Base-by-base conservation (phyloP, 2,888 invertebrate species). In the Uropetala carovei region DNA sequence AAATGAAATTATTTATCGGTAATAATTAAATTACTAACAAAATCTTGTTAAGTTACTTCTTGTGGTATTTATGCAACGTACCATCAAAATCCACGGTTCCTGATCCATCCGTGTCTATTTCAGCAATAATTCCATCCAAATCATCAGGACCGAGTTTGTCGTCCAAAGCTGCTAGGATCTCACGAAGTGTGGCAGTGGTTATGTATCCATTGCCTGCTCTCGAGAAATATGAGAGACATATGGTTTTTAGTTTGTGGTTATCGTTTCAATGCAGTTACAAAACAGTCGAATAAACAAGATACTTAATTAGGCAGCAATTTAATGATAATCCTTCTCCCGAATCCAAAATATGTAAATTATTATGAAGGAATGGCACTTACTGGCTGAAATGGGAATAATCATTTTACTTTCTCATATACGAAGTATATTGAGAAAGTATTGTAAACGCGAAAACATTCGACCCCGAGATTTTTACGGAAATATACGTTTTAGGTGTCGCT, bases 1-100 rank as follows among this genome's bases (percentile, higher is more conserved):
- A 81, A 43, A 27, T 22, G 60, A 75, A 91, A 81, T 81, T 56
- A 27, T 81, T 30, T 57, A 59, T 27, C 14, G 3, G n/a, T 59
- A 1, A 43, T 8, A 43, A 16, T 27, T 22, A 43, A 18, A 83
- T 30, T n/a, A 10, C 13, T 27, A 18, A n/a, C 10, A 2, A 91
- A 18, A 13, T 68, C 10, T 27, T 22, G 43, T 64, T 27, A 68
- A 9, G 0, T 60, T 18, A 68, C 43, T 43, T 60, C 30, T 91
- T 64, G 2, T 0, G 57, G 16, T 56, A 30, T 18, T 75, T 30
- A 14, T 30, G 13, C 57, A 92, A 94, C 95, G 95, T 95, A 99
- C 99, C 99, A 96, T 99, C 99, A 95, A 99, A 99, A 95, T 99
- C 99, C 93, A 99, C 99, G 93, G 99, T 99, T 94, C 99, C 99